Conservation (phyloP, 2,888 invertebrate species). For the Tethea ocularis region DNA sequence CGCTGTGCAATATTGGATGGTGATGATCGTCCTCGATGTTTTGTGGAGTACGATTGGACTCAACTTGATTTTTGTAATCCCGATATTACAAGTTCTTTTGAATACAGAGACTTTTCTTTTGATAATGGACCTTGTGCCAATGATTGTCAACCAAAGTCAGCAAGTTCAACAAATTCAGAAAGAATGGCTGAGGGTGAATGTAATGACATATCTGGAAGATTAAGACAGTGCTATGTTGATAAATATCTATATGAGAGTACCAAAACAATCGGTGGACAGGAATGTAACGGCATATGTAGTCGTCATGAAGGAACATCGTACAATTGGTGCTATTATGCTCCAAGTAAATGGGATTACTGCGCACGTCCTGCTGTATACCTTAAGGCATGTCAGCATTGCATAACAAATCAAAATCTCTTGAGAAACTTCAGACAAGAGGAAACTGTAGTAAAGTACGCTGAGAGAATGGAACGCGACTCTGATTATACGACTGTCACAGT, state of each 20-base stretch:
- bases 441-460: neutral
- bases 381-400: neutral
- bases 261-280: neutral
- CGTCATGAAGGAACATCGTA: neutral
- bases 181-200: neutral
- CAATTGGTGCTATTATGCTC: neutral
- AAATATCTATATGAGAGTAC: neutral
- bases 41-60: neutral
- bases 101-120: neutral
- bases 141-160: neutral
- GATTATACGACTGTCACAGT: neutral
- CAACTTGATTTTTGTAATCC: neutral
- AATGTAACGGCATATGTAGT: neutral
- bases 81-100: neutral
- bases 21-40: neutral
- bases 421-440: neutral
- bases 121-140: neutral
- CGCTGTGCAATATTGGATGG: neutral
- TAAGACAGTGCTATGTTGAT: neutral
- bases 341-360: neutral
- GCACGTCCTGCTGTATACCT: neutral
- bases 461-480: neutral
- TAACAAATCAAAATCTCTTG: neutral
- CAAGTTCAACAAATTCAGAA: neutral
- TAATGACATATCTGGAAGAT: neutral